phyloP scores from a whole-genome alignment of 2,113 vertebrate genomes.

The Uria lomvia region DNA sequence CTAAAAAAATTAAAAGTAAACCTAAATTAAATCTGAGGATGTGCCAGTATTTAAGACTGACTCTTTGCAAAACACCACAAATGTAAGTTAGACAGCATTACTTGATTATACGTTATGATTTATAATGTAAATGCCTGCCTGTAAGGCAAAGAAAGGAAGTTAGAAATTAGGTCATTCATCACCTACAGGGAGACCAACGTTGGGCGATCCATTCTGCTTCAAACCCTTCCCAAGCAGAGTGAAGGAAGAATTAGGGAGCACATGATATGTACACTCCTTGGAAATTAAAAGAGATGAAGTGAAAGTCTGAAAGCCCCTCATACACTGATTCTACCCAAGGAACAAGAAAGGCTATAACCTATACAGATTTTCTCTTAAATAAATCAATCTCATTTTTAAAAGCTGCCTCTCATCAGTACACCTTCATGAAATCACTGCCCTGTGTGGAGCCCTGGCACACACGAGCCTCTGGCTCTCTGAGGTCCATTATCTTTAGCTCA shows the following conservation, averaged over 20 bases:
- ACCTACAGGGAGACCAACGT: rapidly evolving
- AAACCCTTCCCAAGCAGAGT: not conserved
- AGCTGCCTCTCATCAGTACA: not conserved
- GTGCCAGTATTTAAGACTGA: not conserved
- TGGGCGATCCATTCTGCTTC: not conserved
- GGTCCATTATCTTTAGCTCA: not conserved
- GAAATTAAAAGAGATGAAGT: not conserved
- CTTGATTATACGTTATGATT: not conserved
- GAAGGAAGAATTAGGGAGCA: not conserved
- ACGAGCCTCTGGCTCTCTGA: not conserved
- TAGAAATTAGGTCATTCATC: not conserved
- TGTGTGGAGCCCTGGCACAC: not conserved
- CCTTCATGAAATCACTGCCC: not conserved
- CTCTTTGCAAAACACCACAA: not conserved
- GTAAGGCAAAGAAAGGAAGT: not conserved
- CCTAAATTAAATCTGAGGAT: not conserved
- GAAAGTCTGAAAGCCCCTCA: not conserved
- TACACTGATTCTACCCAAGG: not conserved
- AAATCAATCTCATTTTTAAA: not conserved
- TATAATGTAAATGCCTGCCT: not conserved
- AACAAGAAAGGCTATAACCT: not conserved
- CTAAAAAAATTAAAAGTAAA: not conserved
- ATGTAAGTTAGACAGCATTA: not conserved
- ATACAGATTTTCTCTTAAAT: not conserved
- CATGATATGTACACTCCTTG: not conserved